phyloP scores from a whole-genome alignment of 2,113 vertebrate species.

The Zosterops pallidus region DNA sequence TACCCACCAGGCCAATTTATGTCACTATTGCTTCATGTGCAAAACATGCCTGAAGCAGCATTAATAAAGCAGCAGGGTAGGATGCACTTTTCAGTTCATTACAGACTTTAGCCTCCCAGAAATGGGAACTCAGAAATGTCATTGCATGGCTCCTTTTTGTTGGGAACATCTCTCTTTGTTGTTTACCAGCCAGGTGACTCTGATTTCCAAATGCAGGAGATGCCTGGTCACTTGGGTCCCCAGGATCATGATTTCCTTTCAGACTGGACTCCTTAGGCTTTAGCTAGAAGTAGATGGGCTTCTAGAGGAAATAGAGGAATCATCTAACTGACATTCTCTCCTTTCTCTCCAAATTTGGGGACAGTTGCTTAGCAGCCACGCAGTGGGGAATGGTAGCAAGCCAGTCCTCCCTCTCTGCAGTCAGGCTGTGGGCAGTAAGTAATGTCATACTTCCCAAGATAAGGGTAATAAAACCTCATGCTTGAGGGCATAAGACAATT shows the following conservation, averaged over 20 bases:
- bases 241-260: neutral
- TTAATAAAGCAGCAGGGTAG: neutral
- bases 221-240: neutral
- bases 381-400: neutral
- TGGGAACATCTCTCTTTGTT: neutral
- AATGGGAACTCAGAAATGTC: neutral
- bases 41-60: neutral
- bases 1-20: neutral
- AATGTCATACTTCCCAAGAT: neutral
- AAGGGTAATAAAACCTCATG: constrained; percentile 23
- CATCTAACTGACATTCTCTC: neutral
- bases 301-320: neutral
- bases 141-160: neutral
- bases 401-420: neutral
- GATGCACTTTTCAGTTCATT: neutral
- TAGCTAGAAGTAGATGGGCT: neutral
- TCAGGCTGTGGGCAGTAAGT: neutral
- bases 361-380: neutral
- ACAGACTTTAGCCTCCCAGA: neutral
- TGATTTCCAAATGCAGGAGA: neutral
- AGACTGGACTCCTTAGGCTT: neutral
- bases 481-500: neutral
- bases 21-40: neutral
- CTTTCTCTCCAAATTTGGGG: neutral
- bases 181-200: neutral